phyloP scores from a whole-genome alignment of 2,797 vertebrate species.

The Amazonetta brasiliensis region DNA sequence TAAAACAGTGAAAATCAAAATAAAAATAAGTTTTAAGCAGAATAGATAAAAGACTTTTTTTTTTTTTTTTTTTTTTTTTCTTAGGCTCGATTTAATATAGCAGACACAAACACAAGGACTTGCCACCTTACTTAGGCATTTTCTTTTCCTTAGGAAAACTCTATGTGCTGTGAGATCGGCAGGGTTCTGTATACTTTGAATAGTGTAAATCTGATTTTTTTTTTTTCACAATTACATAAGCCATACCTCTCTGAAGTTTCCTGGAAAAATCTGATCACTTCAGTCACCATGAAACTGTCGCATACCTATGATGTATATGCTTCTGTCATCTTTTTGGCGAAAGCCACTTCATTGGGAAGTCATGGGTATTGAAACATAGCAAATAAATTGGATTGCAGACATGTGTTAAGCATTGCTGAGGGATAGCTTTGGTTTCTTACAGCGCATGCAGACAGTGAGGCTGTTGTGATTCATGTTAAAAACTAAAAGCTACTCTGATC shows the following conservation, averaged over 20 bases:
- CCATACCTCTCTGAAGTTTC: conserved; percentile 37
- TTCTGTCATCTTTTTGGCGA: background rate
- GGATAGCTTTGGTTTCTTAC: background rate
- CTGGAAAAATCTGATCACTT: conserved; percentile 34
- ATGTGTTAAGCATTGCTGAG: background rate
- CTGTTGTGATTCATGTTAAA: conserved; percentile 1
- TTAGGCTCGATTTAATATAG: conserved; percentile 61
- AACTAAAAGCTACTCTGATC: background rate
- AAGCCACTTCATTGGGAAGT: background rate
- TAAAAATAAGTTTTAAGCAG: conserved; percentile 61
- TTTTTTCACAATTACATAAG: conserved; percentile 41
- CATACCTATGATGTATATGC: background rate
- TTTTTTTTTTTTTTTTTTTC: conserved; percentile 57
- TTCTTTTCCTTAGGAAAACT: conserved; percentile 19
- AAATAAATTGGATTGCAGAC: background rate
- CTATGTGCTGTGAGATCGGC: conserved; percentile 38
- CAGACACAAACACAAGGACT: conserved; percentile 37
- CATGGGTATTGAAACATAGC: background rate
- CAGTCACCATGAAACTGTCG: background rate
- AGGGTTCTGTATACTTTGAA: conserved; percentile 60
- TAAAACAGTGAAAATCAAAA: conserved; percentile 50
- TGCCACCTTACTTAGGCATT: conserved; percentile 48
- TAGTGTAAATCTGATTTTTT: conserved; percentile 51
- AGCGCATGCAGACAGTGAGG: background rate
- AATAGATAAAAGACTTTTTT: conserved; percentile 65